Evolutionary conservation across 2,888 invertebrate species (phyloP).

Genomic region (Lasius fuliginosus): DNA sequence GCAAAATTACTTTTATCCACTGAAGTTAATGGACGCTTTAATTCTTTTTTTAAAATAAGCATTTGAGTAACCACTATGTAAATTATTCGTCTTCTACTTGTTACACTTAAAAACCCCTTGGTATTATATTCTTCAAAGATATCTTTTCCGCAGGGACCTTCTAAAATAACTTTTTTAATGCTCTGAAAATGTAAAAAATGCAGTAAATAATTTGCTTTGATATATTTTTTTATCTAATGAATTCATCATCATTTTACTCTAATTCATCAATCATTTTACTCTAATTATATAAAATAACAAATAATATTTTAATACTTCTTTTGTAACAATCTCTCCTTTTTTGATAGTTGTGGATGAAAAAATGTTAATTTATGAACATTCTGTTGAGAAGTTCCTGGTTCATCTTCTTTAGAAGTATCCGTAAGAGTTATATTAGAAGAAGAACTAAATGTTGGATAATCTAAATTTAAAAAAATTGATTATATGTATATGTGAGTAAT

Average conservation of each 20-base stretch:
- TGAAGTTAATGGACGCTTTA: not conserved
- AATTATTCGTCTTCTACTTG: not conserved
- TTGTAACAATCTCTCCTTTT: not conserved
- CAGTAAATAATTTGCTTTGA: not conserved
- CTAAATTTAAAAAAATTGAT: not conserved
- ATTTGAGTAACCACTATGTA: not conserved
- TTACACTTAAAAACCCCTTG: not conserved
- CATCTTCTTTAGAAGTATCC: not conserved
- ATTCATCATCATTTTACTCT: not conserved
- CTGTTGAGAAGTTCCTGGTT: not conserved
- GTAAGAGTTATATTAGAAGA: conserved; percentile 5
- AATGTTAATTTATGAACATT: not conserved
- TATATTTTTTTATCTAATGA: no score
- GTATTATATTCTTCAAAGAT: not conserved
- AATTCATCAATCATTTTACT: not conserved
- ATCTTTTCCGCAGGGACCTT: not conserved
- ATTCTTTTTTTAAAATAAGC: not conserved
- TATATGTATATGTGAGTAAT: not conserved
- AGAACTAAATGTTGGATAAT: not conserved
- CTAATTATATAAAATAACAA: not conserved
- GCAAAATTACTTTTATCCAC: not conserved
- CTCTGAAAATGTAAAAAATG: not conserved
- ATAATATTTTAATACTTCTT: not conserved
- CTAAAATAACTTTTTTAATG: conserved; percentile 4
- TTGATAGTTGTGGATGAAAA: not conserved